Conservation (phyloP, 2,888 invertebrate species). For the Brachycybe producta region DNA sequence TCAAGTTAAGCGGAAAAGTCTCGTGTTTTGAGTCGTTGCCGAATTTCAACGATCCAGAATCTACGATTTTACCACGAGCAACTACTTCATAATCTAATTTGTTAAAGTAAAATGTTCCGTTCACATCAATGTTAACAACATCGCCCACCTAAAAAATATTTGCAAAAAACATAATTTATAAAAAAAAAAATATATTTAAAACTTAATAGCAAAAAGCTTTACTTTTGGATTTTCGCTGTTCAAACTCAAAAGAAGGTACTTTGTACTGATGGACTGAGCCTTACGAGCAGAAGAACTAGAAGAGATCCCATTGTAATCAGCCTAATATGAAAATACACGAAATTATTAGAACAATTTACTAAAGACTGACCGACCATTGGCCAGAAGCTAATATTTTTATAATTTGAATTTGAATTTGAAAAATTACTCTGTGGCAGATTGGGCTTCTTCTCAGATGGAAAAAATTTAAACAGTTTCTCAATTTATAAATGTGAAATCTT, state of each 20-base stretch:
- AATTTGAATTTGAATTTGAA: no score
- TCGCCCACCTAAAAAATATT: conserved; percentile 14
- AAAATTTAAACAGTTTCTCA: no score
- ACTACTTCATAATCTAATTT: conserved; percentile 26
- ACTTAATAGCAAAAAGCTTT: not conserved
- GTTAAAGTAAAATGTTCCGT: conserved; percentile 13
- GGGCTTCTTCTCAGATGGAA: no score
- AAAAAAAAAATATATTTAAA: not conserved
- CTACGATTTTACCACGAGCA: conserved; percentile 31
- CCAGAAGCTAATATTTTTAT: no score
- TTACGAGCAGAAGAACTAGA: conserved; percentile 18
- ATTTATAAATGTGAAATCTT: no score
- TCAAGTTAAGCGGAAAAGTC: conserved; percentile 30
- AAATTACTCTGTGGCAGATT: no score
- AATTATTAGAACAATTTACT: no score
- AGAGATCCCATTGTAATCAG: conserved; percentile 13
- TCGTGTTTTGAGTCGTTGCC: conserved; percentile 22
- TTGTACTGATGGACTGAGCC: conserved; percentile 23
- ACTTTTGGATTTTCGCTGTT: conserved; percentile 21
- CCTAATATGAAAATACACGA: conserved; percentile 18
- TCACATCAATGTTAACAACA: conserved; percentile 6
- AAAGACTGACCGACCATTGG: no score
- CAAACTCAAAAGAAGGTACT: conserved; percentile 22
- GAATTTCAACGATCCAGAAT: conserved; percentile 24
- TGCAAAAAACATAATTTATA: not conserved